These are phyloP conservation scores for Gonatopus flavifemur DNA, from an alignment of 1,140 invertebrate genomes.

Conservation along the genomic window DNA sequence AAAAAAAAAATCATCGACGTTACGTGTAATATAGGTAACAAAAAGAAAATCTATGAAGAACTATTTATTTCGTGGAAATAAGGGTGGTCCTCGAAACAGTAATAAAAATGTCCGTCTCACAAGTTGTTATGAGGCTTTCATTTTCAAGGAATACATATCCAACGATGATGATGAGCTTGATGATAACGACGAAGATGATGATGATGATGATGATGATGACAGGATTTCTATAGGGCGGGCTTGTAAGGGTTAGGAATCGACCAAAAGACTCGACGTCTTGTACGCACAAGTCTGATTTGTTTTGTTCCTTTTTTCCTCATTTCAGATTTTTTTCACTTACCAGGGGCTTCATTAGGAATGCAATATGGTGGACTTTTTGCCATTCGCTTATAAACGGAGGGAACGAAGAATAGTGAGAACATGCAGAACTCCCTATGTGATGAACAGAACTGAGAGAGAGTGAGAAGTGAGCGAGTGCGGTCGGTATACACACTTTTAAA, in stretches of 20 bases:
- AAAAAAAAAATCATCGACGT: too few species aligned
- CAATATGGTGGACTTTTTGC: conserved; percentile 36
- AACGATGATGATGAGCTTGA: not conserved
- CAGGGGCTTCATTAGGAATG: conserved; percentile 44
- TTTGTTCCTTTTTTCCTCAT: not conserved
- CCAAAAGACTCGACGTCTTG: conserved; percentile 28
- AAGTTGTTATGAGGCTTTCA: too few species aligned
- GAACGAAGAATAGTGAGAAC: conserved; percentile 8
- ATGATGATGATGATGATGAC: too few species aligned
- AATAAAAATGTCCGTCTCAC: too few species aligned
- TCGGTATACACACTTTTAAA: conserved; percentile 41
- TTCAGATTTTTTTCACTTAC: conserved; percentile 6
- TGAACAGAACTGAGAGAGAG: too few species aligned
- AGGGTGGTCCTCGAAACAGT: not conserved
- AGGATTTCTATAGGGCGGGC: too few species aligned
- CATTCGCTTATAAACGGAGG: conserved; percentile 20
- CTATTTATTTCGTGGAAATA: conserved; percentile 1
- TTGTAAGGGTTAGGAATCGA: conserved; percentile 21
- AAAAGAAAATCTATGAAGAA: too few species aligned
- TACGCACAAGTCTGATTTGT: not conserved
- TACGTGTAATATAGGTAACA: too few species aligned
- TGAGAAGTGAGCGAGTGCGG: conserved; percentile 19
- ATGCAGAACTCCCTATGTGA: too few species aligned
- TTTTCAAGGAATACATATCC: conserved; percentile 2
- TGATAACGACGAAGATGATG: too few species aligned